These are phyloP conservation scores for Caprella mutica DNA, from an alignment of 2,888 invertebrate genomes.

Conservation along the genomic window DNA sequence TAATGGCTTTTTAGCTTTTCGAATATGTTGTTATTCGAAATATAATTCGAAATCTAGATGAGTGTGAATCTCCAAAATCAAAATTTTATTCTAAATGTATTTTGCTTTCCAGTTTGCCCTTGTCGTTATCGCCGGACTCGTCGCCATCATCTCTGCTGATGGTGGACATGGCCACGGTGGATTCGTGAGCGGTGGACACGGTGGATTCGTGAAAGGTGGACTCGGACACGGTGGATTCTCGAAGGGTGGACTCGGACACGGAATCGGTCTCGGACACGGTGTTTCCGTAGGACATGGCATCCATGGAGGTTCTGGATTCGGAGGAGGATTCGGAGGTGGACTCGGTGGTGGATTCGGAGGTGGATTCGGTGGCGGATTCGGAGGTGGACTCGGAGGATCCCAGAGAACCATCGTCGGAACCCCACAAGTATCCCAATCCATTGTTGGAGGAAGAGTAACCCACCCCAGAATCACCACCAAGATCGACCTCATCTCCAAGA, in stretches of 20 bases:
- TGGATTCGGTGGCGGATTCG: constrained; percentile 3
- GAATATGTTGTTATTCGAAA: too few relatives aligned
- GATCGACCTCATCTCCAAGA: background rate
- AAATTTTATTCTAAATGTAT: too few relatives aligned
- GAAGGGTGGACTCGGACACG: background rate
- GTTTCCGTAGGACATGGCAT: background rate
- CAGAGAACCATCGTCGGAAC: too few relatives aligned
- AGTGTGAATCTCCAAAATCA: too few relatives aligned
- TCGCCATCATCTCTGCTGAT: background rate
- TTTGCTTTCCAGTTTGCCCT: background rate
- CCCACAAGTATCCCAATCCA: background rate
- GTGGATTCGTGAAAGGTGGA: background rate
- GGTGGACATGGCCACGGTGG: background rate
- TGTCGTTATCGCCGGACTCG: background rate
- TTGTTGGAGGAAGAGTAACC: background rate
- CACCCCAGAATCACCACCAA: constrained; percentile 1
- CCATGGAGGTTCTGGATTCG: background rate
- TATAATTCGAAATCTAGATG: too few relatives aligned
- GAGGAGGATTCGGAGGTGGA: background rate
- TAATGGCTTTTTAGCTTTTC: too few relatives aligned
- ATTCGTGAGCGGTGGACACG: background rate
- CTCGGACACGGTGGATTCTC: background rate
- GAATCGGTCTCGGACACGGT: background rate
- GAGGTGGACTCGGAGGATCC: background rate
- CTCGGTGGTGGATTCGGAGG: constrained; percentile 1